Base-by-base conservation (phyloP, 2,113 vertebrate species). In the Ictalurus furcatus region DNA sequence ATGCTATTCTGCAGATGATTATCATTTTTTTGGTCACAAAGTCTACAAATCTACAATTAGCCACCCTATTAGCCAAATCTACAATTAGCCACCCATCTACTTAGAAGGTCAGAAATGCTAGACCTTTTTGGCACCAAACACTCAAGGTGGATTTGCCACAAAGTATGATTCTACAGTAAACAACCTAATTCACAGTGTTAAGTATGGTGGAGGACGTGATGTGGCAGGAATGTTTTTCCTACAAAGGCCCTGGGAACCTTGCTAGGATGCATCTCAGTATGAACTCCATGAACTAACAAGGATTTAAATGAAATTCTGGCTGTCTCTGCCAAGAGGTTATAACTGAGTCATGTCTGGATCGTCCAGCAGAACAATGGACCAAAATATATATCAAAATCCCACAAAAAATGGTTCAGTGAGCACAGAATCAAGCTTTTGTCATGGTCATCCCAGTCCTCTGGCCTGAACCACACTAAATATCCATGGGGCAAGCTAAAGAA, bases 321-420 rank as follows among this genome's bases (percentile, higher is more conserved):
- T 87, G 86, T 88, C 87, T 86, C 90, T 84, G 76, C 56, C 80
- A 85, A 52, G 84, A 54, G 63, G 40, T 69, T 85, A 54, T 11
- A 21, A 71, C 44, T 23, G 14, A 69, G 17, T 69, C 44, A 54
- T 56, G 65, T 85, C 23, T 85, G 44, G 63, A 85, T 21, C 63
- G 67, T 52, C 23, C 8, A 48, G 61, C 12, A 84, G 23, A 5
- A 67, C 61, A 16, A 84, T 69, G 25, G 30, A 48, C 14, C 19
- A 54, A 69, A 56, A 21, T n/a, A n/a, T 65, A 14, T 37, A 48
- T 80, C 16, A 56, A 28, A 52, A 52, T 28, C 23, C 5, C 44
- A 79, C 44, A 14, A 19, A 79, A 79, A 52, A 52, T 79, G 25
- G 4, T 76, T 44, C 71, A 19, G 34, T 40, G 16, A 73, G 44